These are phyloP conservation scores for Mesopsocus fuscifrons DNA, from an alignment of 2,888 invertebrate genomes.

Conservation along the genomic window DNA sequence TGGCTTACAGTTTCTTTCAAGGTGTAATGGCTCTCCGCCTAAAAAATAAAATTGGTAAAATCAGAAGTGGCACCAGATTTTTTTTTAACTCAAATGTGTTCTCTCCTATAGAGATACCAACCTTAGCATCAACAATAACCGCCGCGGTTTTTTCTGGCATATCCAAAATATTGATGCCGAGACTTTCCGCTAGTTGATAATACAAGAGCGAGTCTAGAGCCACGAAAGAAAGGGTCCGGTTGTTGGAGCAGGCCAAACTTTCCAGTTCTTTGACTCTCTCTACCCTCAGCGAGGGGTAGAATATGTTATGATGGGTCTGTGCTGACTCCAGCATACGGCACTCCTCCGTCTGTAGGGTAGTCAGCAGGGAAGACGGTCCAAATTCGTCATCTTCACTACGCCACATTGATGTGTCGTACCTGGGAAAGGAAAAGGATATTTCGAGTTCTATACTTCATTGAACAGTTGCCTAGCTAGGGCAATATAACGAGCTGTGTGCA, in stretches of 20 bases:
- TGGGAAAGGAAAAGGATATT: constrained; percentile 5
- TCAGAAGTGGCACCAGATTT: no score
- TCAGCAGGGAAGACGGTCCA: constrained; percentile 32
- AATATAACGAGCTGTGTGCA: no score
- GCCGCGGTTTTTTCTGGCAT: constrained; percentile 41
- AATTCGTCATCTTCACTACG: constrained; percentile 30
- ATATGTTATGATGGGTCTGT: background rate
- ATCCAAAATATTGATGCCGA: constrained; percentile 46
- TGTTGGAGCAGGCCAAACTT: constrained; percentile 28
- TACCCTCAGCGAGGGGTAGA: constrained; percentile 19
- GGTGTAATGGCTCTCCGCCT: constrained; percentile 52
- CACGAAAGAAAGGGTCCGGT: constrained; percentile 39
- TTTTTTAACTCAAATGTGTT: no score
- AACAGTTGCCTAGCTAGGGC: no score
- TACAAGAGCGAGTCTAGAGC: constrained; percentile 55
- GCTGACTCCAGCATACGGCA: background rate
- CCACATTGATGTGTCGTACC: constrained; percentile 28
- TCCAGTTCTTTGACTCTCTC: constrained; percentile 18
- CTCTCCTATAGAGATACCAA: constrained; percentile 26
- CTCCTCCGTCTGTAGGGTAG: constrained; percentile 24
- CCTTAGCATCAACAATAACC: constrained; percentile 51
- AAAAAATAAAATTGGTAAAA: constrained; percentile 23
- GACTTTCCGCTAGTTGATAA: constrained; percentile 50
- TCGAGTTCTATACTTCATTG: background rate
- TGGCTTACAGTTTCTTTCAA: constrained; percentile 24